Evolutionary conservation across 92 coral and sea anemone species (phyloP), one percentile per base, ranked within the genome.

Genomic region (Siderastrea radians): DNA sequence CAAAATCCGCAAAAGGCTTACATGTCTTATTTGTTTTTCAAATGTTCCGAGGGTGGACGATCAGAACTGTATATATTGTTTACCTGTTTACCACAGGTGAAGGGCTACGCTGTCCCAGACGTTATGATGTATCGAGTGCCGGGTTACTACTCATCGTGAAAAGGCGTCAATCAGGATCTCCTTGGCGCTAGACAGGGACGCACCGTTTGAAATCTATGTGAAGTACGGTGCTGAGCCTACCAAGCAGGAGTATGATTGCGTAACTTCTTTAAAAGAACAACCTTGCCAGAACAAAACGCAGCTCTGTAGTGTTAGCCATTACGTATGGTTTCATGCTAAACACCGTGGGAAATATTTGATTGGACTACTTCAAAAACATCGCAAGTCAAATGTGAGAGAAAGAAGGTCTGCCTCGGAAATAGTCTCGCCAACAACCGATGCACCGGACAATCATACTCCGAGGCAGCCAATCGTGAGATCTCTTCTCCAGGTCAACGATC

Each of bases 21-120:
- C 91, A 82, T 3, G 72, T 77, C 45, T n/a, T 16, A 68, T 5
- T 80, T 80, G 68, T 75, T 85, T 53, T 55, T 64, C 10, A 85
- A 85, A 6, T 48, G 38, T 17, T 17, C 74, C n/a, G 79, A 70
- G 4, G 75, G 88, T 19, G 78, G 90, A 38, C 16, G 15, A 54
- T 57, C 79, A 6, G 90, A 74, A 47, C 73, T 62, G 43, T 77
- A n/a, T n/a, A n/a, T n/a, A 77, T 7, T 55, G 75, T 19, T 52
- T 26, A 61, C 84, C 75, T 19, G 38, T 26, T 26, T 26, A 26
- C 26, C 64, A 13, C 26, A 10, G 6, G 75, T 19, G 13, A 59
- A 79, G 52, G 69, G 46, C 5, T 79, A 63, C 60, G 8, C 84
- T n/a, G 84, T 79, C 43, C 75, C 75, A 2, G 75, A 67, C 5